Evolutionary conservation across 2,888 invertebrate species (phyloP), one percentile per base, ranked within the genome.

Genomic region (Halictus ligatus): DNA sequence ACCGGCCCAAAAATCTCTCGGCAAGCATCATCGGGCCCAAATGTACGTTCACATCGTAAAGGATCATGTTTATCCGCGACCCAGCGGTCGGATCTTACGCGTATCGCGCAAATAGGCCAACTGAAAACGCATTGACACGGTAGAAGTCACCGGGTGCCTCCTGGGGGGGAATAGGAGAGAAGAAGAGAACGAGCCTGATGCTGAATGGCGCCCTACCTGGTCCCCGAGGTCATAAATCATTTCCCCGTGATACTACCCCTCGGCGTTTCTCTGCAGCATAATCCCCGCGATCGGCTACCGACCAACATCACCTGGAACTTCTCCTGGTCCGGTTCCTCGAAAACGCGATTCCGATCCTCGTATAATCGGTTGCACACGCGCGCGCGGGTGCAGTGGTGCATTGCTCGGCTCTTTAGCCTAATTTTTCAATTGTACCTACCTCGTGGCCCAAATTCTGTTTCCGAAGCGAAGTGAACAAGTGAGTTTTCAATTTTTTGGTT

Each of bases 151-250:
- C 81, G 80, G 78, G 25, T 77, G 81, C 77, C 40, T 76, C 64
- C 67, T 75, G 80, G 75, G 80, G 80, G 80, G 85, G 86, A 29
- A 88, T 78, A 15, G 8, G 85, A 85, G 85, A 84, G 90, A 90
- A 87, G 85, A 91, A 91, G 91, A 90, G 91, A 88, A 87, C 85
- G 85, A 89, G 81, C 79, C 83, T 82, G 85, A 80, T 91, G 87
- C 89, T 92, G 92, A 94, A 94, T 93, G 92, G 90, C 92, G 93
- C 94, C 93, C 93, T 94, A 94, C 94, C 93, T 94, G 95, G 92
- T 91, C 92, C 93, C 93, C 90, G 87, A 89, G 89, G 92, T 94
- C 94, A 95, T 95, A 94, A 95, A 95, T 95, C 95, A 95, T 94
- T 92, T 94, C 94, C 93, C 93, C 94, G 92, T 86, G 88, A 89